Percentiles rank a stretch among this genome's conserved stretches.
Conservation (phyloP, 1,140 invertebrate genomes). For the Trichomalopsis sarcophagae region DNA sequence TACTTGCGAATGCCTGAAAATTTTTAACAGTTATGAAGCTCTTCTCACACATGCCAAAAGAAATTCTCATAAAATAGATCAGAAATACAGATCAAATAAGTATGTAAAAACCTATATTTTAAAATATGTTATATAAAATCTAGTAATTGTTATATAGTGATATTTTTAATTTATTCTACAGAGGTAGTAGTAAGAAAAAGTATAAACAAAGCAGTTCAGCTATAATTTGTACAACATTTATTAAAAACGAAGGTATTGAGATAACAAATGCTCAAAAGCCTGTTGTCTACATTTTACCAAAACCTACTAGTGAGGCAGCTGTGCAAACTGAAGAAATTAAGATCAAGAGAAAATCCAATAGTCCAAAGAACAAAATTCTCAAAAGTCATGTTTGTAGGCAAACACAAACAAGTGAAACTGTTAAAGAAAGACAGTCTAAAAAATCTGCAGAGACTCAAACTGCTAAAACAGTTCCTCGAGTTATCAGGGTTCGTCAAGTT, state of each 20-base stretch:
- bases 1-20: constrained; percentile 74
- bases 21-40: constrained; percentile 76
- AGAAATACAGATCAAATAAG: constrained; percentile 68
- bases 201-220: not conserved
- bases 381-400: constrained; percentile 70
- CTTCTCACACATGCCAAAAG: constrained; percentile 77
- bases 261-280: constrained; percentile 47
- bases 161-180: constrained; percentile 14
- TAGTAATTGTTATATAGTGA: not conserved
- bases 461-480: constrained; percentile 50
- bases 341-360: constrained; percentile 57
- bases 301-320: constrained; percentile 62
- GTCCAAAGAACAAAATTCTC: constrained; percentile 58
- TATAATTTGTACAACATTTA: not conserved
- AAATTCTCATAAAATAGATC: constrained; percentile 71
- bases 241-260: not conserved
- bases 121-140: not conserved
- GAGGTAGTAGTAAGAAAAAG: constrained; percentile 16
- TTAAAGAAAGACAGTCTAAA: constrained; percentile 62
- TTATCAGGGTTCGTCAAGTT: constrained; percentile 49
- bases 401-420: constrained; percentile 72
- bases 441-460: constrained; percentile 74
- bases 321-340: constrained; percentile 71
- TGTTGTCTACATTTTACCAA: constrained; percentile 63
- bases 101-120: constrained; percentile 47